These are phyloP conservation scores for Ramphastos sulfuratus DNA, from an alignment of 2,113 vertebrate species.

Conservation along the genomic window DNA sequence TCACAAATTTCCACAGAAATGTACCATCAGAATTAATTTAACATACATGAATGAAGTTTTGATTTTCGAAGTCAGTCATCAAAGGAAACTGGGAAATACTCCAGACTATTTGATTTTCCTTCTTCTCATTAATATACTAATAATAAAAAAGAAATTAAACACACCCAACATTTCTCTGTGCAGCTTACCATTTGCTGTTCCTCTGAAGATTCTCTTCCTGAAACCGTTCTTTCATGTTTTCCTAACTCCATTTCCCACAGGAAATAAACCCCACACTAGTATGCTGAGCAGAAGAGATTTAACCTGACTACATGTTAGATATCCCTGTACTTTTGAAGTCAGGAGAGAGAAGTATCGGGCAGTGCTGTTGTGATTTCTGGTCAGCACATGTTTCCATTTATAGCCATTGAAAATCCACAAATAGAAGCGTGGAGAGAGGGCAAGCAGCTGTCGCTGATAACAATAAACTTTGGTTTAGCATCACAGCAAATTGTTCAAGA, in stretches of 20 bases:
- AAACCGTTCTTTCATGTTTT: slow-evolving; percentile 58
- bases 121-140: background rate
- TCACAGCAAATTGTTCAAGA: slow-evolving; percentile 47
- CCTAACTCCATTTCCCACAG: slow-evolving; percentile 76
- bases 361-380: slow-evolving; percentile 76
- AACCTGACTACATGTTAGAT: slow-evolving; percentile 71
- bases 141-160: background rate
- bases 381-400: slow-evolving; percentile 89
- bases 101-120: background rate
- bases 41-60: background rate
- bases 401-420: slow-evolving; percentile 88
- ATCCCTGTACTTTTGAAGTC: slow-evolving; percentile 64
- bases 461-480: slow-evolving; percentile 75
- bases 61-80: slow-evolving; percentile 36
- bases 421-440: slow-evolving; percentile 83
- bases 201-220: slow-evolving; percentile 53
- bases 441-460: slow-evolving; percentile 80
- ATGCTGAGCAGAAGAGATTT: slow-evolving; percentile 62
- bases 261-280: background rate
- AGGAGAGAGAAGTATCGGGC: slow-evolving; percentile 74
- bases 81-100: slow-evolving; percentile 38
- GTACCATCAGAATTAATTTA: background rate
- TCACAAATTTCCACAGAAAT: background rate
- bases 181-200: slow-evolving; percentile 77
- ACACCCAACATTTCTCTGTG: background rate